Percentiles rank a stretch among this genome's conserved stretches.
These are phyloP conservation scores for Lasius fuliginosus DNA, from an alignment of 2,888 invertebrate genomes.

Conservation along the genomic window DNA sequence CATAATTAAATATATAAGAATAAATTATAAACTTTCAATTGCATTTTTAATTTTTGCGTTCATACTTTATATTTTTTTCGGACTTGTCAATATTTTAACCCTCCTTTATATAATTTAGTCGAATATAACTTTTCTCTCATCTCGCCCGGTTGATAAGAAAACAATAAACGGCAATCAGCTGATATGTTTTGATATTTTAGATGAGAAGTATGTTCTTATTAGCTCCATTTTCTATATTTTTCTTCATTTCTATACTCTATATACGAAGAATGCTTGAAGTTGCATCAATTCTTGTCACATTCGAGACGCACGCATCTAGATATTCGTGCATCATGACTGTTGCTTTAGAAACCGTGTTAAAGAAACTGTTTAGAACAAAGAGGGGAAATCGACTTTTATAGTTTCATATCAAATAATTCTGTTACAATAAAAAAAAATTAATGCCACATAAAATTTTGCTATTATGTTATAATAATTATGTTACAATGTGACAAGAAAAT, in stretches of 20 bases:
- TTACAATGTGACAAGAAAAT: too few species aligned
- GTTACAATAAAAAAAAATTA: background rate
- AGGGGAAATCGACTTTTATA: background rate
- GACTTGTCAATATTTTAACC: background rate
- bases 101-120: background rate
- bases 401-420: too few species aligned
- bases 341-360: background rate
- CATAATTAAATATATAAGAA: background rate
- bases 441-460: background rate
- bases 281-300: too few species aligned
- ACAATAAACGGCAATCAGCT: background rate
- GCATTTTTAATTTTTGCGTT: background rate
- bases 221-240: background rate
- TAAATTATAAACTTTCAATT: background rate
- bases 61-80: background rate
- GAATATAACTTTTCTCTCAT: constrained; percentile 6
- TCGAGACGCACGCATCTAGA: too few species aligned
- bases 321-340: background rate
- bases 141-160: background rate
- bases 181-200: background rate
- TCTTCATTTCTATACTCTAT: too few species aligned
- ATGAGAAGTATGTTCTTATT: background rate
- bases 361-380: background rate
- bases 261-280: too few species aligned
- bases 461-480: too few species aligned